Percentiles rank a stretch among this genome's conserved stretches.
phyloP scores from a whole-genome alignment of 2,888 invertebrate species.

The Gisinianus flammeolus region DNA sequence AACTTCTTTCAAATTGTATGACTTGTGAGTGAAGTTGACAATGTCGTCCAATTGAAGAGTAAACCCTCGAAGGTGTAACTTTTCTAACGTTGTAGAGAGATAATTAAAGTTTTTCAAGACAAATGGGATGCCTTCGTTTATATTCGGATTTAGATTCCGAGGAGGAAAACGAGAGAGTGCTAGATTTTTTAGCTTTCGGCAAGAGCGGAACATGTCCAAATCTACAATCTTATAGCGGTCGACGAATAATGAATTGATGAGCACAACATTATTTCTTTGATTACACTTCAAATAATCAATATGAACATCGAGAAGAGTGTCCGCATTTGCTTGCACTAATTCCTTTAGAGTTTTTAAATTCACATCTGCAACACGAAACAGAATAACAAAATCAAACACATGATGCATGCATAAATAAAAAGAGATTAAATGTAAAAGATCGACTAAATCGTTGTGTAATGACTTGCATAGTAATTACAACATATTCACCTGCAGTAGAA shows the following conservation, averaged over 20 bases:
- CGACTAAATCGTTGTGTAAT: too few species aligned
- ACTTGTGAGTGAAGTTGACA: constrained; percentile 39
- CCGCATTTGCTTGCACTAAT: constrained; percentile 43
- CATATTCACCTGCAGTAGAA: too few species aligned
- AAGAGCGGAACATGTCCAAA: constrained; percentile 48
- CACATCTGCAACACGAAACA: too few species aligned
- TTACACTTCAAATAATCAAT: constrained; percentile 47
- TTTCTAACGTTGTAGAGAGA: constrained; percentile 45
- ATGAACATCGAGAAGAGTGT: constrained; percentile 45
- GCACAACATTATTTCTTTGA: neutral
- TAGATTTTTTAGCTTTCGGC: constrained; percentile 45
- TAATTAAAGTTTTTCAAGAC: constrained; percentile 20
- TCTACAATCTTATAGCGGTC: constrained; percentile 17
- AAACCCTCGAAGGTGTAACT: constrained; percentile 49
- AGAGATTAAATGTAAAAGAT: too few species aligned
- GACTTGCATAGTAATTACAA: too few species aligned
- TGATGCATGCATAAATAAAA: too few species aligned
- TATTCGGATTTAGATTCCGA: constrained; percentile 22
- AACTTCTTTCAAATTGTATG: constrained; percentile 47
- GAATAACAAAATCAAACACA: too few species aligned
- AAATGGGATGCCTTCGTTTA: constrained; percentile 24
- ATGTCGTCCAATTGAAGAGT: constrained; percentile 47
- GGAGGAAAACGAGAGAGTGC: constrained; percentile 44
- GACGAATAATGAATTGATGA: neutral
- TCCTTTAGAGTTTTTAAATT: constrained; percentile 37